Evolutionary conservation across 2,113 vertebrate species (phyloP).

Genomic region (Calidris pugnax): DNA sequence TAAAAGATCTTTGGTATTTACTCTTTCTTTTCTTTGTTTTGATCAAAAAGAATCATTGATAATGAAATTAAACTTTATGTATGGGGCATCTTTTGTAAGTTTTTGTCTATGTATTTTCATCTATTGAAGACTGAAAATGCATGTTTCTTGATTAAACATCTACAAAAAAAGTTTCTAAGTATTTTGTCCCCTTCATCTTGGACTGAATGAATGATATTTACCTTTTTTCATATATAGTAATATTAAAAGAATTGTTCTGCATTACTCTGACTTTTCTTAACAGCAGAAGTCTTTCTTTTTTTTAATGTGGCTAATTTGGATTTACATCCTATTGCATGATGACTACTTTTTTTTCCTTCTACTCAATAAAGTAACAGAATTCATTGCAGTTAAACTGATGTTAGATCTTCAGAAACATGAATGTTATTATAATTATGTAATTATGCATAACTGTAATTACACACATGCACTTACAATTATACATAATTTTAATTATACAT

Average conservation of each 20-base stretch:
- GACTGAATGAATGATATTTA: not conserved
- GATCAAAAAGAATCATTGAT: not conserved
- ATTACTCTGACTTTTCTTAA: not conserved
- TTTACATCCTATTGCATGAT: not conserved
- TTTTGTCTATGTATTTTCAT: not conserved
- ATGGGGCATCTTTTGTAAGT: fast-evolving
- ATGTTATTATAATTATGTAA: constrained; percentile 69
- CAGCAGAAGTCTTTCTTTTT: not conserved
- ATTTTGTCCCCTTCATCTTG: not conserved
- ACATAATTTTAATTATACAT: constrained; percentile 70
- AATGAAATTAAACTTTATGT: not conserved
- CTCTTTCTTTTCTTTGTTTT: not conserved
- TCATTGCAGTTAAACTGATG: constrained; percentile 5
- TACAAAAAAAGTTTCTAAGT: not conserved
- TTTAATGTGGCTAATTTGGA: not conserved
- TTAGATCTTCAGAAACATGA: constrained; percentile 52
- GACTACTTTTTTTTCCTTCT: not conserved
- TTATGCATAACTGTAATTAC: constrained; percentile 70
- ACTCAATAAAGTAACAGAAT: not conserved
- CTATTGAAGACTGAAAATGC: not conserved
- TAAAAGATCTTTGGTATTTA: not conserved
- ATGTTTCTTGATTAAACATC: not conserved
- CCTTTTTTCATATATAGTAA: not conserved
- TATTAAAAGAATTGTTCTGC: not conserved
- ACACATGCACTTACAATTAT: constrained; percentile 55